These are phyloP conservation scores for Acestrorhynchus altus DNA, from an alignment of 2,797 vertebrate species.

Conservation along the genomic window DNA sequence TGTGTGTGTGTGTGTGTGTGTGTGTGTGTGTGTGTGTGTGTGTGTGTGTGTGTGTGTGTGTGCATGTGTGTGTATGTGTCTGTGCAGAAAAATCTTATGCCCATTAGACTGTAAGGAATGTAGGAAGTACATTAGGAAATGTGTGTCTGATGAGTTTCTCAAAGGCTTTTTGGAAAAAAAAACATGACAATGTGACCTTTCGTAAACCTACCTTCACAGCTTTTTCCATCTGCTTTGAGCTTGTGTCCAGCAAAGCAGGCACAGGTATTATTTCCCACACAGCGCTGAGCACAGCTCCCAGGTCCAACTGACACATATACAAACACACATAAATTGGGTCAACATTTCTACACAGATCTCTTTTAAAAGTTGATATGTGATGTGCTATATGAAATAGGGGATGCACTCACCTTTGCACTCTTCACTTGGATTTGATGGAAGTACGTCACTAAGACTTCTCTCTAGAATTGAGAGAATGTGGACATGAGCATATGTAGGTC, in stretches of 20 bases:
- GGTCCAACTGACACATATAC: conserved; percentile 70
- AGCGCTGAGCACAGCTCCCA: conserved; percentile 86
- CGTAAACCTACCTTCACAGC: conserved; percentile 91
- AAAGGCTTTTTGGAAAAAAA: too few species aligned
- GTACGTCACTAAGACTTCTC: conserved; percentile 53
- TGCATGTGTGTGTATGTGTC: too few species aligned
- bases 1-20: too few species aligned
- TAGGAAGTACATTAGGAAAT: too few species aligned
- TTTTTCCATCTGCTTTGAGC: conserved; percentile 86
- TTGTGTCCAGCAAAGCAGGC: conserved; percentile 88
- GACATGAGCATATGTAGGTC: not conserved
- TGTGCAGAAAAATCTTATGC: too few species aligned
- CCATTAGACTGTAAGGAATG: too few species aligned
- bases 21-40: too few species aligned
- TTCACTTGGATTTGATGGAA: conserved; percentile 78
- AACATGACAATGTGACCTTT: too few species aligned
- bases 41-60: too few species aligned
- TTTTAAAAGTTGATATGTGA: not conserved
- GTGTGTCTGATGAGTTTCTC: too few species aligned
- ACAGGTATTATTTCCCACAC: conserved; percentile 85
- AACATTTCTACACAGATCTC: not conserved
- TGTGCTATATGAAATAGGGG: not conserved
- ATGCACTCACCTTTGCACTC: conserved; percentile 84
- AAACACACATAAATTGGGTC: conserved; percentile 9
- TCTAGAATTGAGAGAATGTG: not conserved